phyloP scores from a whole-genome alignment of 2,113 vertebrate species.

The Isurus oxyrinchus region DNA sequence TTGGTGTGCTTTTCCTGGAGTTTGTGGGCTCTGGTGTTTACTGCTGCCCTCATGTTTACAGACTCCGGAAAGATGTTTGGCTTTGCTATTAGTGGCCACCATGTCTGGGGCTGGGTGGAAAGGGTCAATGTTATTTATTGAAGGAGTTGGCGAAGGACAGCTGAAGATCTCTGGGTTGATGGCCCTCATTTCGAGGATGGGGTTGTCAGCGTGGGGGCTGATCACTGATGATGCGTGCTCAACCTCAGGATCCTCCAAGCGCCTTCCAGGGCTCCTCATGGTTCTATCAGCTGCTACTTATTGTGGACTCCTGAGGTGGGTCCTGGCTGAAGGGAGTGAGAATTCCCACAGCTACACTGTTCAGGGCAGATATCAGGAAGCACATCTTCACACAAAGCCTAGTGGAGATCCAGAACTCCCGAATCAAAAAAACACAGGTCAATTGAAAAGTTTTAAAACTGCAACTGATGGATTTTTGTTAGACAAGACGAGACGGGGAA shows the following conservation, averaged over 20 bases:
- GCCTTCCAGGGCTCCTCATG: not conserved
- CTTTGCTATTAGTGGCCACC: too few relatives aligned
- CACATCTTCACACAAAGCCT: not conserved
- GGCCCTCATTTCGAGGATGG: not conserved
- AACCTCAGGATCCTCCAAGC: not conserved
- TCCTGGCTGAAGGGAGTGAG: not conserved
- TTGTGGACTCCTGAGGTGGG: not conserved
- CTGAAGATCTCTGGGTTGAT: not conserved
- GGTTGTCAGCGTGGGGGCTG: not conserved
- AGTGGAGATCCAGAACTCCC: not conserved
- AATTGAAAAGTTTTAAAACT: not conserved
- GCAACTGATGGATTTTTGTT: not conserved
- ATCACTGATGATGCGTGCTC: not conserved
- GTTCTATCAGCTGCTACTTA: not conserved
- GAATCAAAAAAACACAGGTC: too few relatives aligned
- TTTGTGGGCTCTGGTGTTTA: not conserved
- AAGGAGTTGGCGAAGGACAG: too few relatives aligned
- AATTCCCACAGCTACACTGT: not conserved
- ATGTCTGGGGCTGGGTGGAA: too few relatives aligned
- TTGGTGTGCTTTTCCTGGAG: not conserved
- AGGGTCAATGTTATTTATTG: too few relatives aligned
- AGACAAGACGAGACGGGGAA: not conserved
- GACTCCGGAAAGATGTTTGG: not conserved
- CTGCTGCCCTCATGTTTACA: not conserved
- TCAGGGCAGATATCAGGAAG: not conserved